A percentile compares a stretch with the other conserved stretches of the same genome.
phyloP scores from a whole-genome alignment of 1,140 invertebrate genomes.

The Pogonus chalceus region DNA sequence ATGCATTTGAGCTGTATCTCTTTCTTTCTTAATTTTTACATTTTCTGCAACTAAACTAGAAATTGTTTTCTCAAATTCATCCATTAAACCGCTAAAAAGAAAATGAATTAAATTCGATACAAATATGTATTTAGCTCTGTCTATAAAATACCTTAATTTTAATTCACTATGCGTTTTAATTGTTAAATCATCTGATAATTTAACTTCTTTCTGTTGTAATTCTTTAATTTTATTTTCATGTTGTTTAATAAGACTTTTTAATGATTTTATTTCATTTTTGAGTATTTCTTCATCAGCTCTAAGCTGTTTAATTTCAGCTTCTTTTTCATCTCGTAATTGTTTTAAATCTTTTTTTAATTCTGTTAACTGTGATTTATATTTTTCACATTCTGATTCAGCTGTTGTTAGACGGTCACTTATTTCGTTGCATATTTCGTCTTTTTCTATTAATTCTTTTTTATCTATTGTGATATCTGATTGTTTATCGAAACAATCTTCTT shows the following conservation, averaged over 20 bases:
- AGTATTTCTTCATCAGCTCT: background rate
- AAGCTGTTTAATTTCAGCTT: too few species aligned
- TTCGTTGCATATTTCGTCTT: background rate
- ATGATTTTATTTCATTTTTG: background rate
- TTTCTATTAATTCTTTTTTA: background rate
- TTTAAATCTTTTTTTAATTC: background rate
- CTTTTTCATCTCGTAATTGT: too few species aligned
- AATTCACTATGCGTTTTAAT: background rate
- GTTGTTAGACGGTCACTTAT: background rate
- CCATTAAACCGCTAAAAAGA: conserved; percentile 22
- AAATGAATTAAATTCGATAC: too few species aligned
- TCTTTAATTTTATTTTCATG: background rate
- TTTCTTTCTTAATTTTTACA: conserved; percentile 24
- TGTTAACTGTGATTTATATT: background rate
- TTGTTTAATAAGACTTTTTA: background rate
- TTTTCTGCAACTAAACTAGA: conserved; percentile 18
- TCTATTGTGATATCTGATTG: background rate
- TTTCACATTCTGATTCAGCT: background rate
- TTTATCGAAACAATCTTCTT: background rate
- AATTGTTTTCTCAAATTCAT: conserved; percentile 27
- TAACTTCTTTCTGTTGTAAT: background rate
- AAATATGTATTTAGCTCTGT: too few species aligned
- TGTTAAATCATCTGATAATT: background rate
- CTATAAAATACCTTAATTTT: background rate
- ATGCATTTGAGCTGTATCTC: conserved; percentile 23